These are phyloP conservation scores for Scaptomyza pallida DNA, from an alignment of 1,140 invertebrate genomes.

Conservation along the genomic window DNA sequence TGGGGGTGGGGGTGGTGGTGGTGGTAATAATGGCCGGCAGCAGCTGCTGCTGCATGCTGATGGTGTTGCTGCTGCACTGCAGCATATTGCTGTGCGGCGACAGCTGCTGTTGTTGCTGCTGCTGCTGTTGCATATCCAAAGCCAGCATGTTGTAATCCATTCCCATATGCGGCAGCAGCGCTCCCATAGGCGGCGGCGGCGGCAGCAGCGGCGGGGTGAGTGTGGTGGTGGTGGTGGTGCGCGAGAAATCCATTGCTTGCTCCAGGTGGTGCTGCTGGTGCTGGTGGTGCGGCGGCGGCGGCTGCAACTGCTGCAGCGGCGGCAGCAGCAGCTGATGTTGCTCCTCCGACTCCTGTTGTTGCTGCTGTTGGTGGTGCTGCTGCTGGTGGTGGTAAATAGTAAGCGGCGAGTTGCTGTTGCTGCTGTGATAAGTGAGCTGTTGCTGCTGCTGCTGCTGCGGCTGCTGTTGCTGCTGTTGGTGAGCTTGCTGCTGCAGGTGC, in stretches of 20 bases:
- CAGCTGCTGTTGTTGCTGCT: conserved; percentile 43
- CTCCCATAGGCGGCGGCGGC: conserved; percentile 77
- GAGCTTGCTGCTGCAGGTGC: conserved; percentile 27
- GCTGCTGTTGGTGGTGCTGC: conserved; percentile 62
- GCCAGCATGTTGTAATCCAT: conserved; percentile 83
- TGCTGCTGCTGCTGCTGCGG: conserved; percentile 52
- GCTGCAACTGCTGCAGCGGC: conserved; percentile 38
- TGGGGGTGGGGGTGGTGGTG: conserved; percentile 30
- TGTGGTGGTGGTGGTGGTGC: conserved; percentile 34
- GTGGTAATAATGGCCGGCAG: conserved; percentile 74
- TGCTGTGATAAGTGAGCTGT: conserved; percentile 58
- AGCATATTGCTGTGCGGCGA: conserved; percentile 73
- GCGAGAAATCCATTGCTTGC: conserved; percentile 71
- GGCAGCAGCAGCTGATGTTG: conserved; percentile 48
- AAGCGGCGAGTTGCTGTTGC: conserved; percentile 69
- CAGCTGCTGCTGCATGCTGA: conserved; percentile 57
- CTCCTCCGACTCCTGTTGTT: conserved; percentile 21
- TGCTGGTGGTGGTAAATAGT: conserved; percentile 59
- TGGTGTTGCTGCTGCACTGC: conserved; percentile 76
- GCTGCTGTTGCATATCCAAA: conserved; percentile 83
- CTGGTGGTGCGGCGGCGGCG: conserved; percentile 48
- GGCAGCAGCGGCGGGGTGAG: conserved; percentile 54
- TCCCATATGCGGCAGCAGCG: conserved; percentile 76
- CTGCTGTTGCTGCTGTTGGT: conserved; percentile 12
- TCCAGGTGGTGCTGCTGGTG: conserved; percentile 41